Conservation (phyloP, 1,140 invertebrate species). For the Ptiloglossa arizonensis region DNA sequence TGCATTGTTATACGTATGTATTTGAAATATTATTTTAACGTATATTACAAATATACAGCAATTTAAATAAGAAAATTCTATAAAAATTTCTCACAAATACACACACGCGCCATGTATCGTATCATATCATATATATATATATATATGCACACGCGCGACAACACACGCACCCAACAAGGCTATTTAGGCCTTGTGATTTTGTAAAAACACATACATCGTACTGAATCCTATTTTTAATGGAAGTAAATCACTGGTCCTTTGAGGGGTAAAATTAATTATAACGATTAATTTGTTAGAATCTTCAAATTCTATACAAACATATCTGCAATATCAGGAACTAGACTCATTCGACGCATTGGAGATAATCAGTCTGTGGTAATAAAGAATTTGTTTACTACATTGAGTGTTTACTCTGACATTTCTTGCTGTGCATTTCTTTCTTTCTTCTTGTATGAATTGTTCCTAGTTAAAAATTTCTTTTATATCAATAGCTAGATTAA, state of each 20-base stretch:
- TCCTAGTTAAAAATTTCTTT: not conserved
- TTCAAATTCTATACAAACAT: not conserved
- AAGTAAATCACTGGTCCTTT: slow-evolving; percentile 21
- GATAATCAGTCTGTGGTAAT: slow-evolving; percentile 46
- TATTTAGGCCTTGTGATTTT: slow-evolving; percentile 11
- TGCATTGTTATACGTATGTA: not conserved
- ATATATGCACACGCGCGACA: not conserved
- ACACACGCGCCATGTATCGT: too few species aligned
- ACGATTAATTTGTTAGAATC: slow-evolving; percentile 10
- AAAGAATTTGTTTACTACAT: slow-evolving; percentile 39
- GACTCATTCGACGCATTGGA: not conserved
- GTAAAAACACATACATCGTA: slow-evolving; percentile 38
- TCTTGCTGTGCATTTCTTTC: not conserved
- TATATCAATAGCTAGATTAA: slow-evolving; percentile 13
- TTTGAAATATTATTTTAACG: slow-evolving; percentile 6
- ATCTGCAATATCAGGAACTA: slow-evolving; percentile 23
- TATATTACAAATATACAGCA: slow-evolving; percentile 45
- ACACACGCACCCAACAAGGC: not conserved
- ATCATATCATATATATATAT: slow-evolving; percentile 35
- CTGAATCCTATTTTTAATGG: slow-evolving; percentile 23
- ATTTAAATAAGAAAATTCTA: slow-evolving; percentile 30
- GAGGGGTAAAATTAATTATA: slow-evolving; percentile 11
- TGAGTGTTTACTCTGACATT: not conserved
- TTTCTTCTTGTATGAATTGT: not conserved
- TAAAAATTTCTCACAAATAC: slow-evolving; percentile 45